Evolutionary conservation across 2,113 vertebrate genomes (phyloP).

Genomic region (Gobiocypris rarus): DNA sequence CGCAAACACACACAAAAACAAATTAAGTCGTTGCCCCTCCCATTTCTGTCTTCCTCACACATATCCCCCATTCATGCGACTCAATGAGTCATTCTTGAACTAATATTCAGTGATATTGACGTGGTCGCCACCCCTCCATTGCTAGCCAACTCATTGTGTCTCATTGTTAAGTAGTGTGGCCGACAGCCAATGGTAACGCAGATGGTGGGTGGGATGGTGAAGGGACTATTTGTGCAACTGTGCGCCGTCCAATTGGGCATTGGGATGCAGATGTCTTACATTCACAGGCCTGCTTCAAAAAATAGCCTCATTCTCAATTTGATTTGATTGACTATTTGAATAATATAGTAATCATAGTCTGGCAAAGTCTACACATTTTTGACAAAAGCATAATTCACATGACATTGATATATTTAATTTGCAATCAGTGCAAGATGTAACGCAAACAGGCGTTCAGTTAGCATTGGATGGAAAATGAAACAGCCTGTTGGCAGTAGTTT

Average conservation of each 20-base stretch:
- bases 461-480: neutral
- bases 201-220: slow-evolving; percentile 56
- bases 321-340: neutral
- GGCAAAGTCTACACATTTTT: neutral
- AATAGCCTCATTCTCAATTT: neutral
- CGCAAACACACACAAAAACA: neutral
- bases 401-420: neutral
- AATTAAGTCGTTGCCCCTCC: slow-evolving; percentile 13
- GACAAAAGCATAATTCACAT: neutral
- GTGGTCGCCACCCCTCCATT: slow-evolving; percentile 35
- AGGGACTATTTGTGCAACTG: slow-evolving; percentile 49
- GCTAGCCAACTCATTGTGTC: slow-evolving; percentile 47
- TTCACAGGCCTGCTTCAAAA: neutral
- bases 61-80: slow-evolving; percentile 37
- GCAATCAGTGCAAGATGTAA: neutral
- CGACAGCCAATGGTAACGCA: slow-evolving; percentile 48
- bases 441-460: neutral
- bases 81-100: slow-evolving; percentile 45
- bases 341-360: neutral
- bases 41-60: slow-evolving; percentile 36
- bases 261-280: slow-evolving; percentile 16
- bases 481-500: slow-evolving; percentile 2
- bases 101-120: slow-evolving; percentile 49
- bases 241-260: slow-evolving; percentile 28
- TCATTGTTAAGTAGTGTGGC: slow-evolving; percentile 50